Evolutionary conservation across 2,797 vertebrate species (phyloP).

Genomic region (Enteromius afrohamiltoni): DNA sequence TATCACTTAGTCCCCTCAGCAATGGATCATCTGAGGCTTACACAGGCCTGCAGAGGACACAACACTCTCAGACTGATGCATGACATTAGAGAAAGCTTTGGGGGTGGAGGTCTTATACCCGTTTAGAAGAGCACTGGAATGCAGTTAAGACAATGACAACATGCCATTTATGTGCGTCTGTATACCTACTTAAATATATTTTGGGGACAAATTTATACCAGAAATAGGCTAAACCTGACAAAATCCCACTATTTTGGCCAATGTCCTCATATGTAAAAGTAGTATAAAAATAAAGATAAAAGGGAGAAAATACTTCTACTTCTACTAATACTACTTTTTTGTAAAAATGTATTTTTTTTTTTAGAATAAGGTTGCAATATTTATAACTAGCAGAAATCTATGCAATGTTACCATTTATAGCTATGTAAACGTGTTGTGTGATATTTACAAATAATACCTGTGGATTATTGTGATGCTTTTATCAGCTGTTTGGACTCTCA

Average conservation of each 20-base stretch:
- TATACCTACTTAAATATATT: background rate
- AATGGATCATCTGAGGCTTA: slow-evolving; percentile 71
- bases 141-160: background rate
- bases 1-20: slow-evolving; percentile 74
- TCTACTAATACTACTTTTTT: no score
- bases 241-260: background rate
- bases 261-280: background rate
- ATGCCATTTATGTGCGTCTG: background rate
- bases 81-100: slow-evolving; percentile 26
- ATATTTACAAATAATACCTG: background rate
- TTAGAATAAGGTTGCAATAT: background rate
- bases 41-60: slow-evolving; percentile 63
- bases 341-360: no score
- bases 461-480: background rate
- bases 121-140: slow-evolving; percentile 8
- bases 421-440: background rate
- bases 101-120: slow-evolving; percentile 7
- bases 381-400: background rate
- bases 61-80: slow-evolving; percentile 53
- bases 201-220: background rate
- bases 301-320: no score
- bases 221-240: background rate
- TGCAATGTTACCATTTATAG: background rate
- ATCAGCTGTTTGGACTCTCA: background rate
- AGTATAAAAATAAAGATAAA: background rate